phyloP scores from a whole-genome alignment of 2,113 vertebrate species.

The Syngnathus scovelli region DNA sequence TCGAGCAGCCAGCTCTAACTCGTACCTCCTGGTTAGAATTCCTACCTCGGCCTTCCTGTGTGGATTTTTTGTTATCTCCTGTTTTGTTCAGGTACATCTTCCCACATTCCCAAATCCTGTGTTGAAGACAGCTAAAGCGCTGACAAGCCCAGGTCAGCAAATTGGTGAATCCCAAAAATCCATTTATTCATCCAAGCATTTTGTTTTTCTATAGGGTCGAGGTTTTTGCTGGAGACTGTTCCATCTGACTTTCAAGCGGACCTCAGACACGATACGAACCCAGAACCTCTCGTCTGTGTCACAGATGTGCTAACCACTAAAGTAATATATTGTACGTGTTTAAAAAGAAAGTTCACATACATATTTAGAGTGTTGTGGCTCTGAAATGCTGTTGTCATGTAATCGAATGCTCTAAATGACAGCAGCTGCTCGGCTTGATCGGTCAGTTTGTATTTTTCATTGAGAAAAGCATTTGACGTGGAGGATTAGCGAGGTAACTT shows the following conservation, averaged over 20 bases:
- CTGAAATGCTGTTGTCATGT: background rate
- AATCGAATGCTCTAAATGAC: background rate
- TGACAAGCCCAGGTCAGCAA: too few species aligned
- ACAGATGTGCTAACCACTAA: background rate
- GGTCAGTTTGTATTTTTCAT: background rate
- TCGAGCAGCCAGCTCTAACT: too few species aligned
- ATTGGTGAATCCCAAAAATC: too few species aligned
- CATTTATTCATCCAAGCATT: too few species aligned
- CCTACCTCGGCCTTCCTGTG: background rate
- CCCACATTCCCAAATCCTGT: background rate
- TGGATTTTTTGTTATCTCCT: background rate
- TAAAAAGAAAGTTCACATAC: background rate
- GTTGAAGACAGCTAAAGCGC: background rate
- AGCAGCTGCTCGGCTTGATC: background rate
- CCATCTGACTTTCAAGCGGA: background rate
- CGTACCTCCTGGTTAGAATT: too few species aligned
- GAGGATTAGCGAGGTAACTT: slow-evolving; percentile 49
- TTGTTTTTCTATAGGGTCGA: too few species aligned
- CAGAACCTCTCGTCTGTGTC: background rate
- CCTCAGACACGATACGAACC: background rate
- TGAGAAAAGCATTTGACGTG: slow-evolving; percentile 9
- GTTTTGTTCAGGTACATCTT: too few species aligned
- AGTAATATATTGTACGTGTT: too few species aligned
- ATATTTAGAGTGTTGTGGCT: background rate
- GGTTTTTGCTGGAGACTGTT: too few species aligned